Base-by-base conservation (phyloP, 2,113 vertebrate species). In the Baryphthengus martii region DNA sequence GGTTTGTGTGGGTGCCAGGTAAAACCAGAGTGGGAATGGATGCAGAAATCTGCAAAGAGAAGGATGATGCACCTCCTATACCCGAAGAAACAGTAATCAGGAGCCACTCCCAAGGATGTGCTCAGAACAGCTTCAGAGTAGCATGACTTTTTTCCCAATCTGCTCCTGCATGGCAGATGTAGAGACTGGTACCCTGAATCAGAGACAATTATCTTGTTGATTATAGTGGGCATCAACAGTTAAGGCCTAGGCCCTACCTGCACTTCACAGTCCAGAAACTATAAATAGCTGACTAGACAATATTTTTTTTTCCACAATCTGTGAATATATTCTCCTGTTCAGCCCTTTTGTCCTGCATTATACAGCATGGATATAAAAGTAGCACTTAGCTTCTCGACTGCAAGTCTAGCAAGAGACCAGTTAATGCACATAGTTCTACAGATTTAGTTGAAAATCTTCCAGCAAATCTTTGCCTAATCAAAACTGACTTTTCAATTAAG, bases 41-140 rank as follows among this genome's bases (percentile, higher is more conserved):
- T 49, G 63, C 39, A 76, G 39, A 37, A 65, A 76, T 58, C n/a
- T 44, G 75, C 40, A 56, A 24, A 35, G 26, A 42, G 28, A 50
- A 83, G 21, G 59, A 28, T 0, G 0, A 5, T 55, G 59, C 35
- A 15, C 18, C n/a, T n/a, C 19, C n/a, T 59, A 3, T 11, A 42
- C 11, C 40, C 7, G 4, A 65, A 53, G 45, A 35, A 71, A 56
- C 13, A 33, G 10, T 31, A 74, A 56, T 37, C 4, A 74, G 35
- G 31, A 74, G 7, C n/a, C 45, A 70, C 21, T 84, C 17, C 23
- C 25, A 62, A 53, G 33, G 28, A 20, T 25, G 44, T 45, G 15
- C 25, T 71, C 55, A 18, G 23, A 56, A 45, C 16, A n/a, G 17
- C 16, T 47, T 73, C 50, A 59, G 44, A n/a, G 13, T 4, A 49